phyloP scores from a whole-genome alignment of 1,140 invertebrate species.

The Tetranychus cinnabarinus region DNA sequence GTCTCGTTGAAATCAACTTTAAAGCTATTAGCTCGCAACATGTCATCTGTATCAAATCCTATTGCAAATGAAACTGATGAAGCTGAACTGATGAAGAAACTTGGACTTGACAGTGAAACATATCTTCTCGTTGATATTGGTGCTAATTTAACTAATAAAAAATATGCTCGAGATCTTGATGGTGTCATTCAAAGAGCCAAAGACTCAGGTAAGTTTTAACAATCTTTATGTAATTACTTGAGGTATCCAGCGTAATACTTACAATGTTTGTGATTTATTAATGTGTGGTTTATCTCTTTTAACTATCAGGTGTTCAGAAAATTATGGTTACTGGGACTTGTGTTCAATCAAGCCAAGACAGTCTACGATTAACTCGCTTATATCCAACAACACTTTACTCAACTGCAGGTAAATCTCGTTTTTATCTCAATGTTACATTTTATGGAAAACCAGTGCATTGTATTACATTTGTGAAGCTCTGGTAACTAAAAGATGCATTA shows the following conservation, averaged over 20 bases:
- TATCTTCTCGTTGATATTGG: constrained; percentile 77
- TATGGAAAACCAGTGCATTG: no score
- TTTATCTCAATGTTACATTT: no score
- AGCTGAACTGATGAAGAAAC: background rate
- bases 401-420: constrained; percentile 43
- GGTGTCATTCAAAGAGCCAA: constrained; percentile 71
- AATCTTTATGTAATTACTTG: background rate
- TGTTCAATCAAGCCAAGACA: constrained; percentile 66
- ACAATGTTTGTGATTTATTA: background rate
- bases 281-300: background rate
- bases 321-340: constrained; percentile 80
- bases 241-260: background rate
- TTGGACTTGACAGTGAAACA: constrained; percentile 6
- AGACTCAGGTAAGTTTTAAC: constrained; percentile 43
- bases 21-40: no score
- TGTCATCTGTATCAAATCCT: no score
- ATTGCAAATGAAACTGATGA: background rate
- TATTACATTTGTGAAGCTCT: no score
- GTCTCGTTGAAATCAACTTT: no score
- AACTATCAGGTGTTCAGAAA: constrained; percentile 54
- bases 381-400: constrained; percentile 39
- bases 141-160: constrained; percentile 84
- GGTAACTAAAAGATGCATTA: no score
- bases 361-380: constrained; percentile 37
- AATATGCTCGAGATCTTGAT: constrained; percentile 71